These are phyloP conservation scores for Neotoma lepida DNA, from an alignment of 2,113 vertebrate genomes.

Conservation along the genomic window DNA sequence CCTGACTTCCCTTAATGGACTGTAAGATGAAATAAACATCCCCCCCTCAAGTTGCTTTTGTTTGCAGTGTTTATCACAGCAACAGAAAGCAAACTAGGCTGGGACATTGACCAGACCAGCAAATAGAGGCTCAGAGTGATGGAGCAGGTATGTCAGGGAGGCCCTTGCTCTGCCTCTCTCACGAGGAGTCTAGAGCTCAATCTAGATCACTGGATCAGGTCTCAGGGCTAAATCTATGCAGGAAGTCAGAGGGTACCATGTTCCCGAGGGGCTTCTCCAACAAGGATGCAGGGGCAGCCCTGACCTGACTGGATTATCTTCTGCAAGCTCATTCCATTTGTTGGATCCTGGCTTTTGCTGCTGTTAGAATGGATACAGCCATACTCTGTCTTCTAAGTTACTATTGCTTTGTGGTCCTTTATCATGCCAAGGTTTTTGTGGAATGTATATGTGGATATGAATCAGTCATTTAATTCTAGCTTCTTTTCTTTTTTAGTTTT, in stretches of 20 bases:
- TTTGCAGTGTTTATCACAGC: not conserved
- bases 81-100: not conserved
- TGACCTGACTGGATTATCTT: not conserved
- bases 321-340: not conserved
- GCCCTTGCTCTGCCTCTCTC: fast-evolving
- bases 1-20: not conserved
- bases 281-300: not conserved
- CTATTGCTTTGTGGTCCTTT: not conserved
- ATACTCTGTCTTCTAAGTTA: not conserved
- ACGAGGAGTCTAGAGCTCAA: not conserved
- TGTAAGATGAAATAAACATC: not conserved
- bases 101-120: not conserved
- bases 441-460: not conserved
- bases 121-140: not conserved
- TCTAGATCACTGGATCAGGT: not conserved
- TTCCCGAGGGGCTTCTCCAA: not conserved
- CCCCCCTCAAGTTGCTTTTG: not conserved
- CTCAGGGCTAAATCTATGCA: not conserved
- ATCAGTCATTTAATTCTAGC: not conserved
- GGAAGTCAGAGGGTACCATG: not conserved
- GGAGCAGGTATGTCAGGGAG: not conserved
- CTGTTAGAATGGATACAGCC: not conserved
- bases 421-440: not conserved
- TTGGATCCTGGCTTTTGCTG: not conserved
- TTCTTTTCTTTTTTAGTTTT: not conserved